A percentile compares a stretch with the other conserved stretches of the same genome.
These are phyloP conservation scores for Eulemur coronatus DNA, from an alignment of 2,797 vertebrate genomes.

Conservation along the genomic window DNA sequence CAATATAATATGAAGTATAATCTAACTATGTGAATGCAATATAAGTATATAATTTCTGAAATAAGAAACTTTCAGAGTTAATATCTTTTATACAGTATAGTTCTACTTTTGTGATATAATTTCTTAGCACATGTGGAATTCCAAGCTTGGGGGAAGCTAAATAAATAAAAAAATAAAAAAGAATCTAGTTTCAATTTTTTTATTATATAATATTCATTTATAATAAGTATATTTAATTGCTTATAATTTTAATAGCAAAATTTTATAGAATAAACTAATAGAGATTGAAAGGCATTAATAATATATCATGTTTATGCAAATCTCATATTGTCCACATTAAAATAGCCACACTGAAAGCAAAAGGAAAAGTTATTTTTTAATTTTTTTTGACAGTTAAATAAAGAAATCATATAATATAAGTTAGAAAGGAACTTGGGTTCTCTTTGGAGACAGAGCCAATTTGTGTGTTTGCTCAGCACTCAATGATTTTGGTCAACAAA, in stretches of 20 bases:
- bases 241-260: background rate
- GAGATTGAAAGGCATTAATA: background rate
- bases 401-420: background rate
- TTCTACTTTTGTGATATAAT: background rate
- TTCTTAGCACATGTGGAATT: background rate
- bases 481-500: slow-evolving; percentile 59
- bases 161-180: background rate
- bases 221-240: background rate
- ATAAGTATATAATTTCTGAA: background rate
- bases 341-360: background rate
- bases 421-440: background rate
- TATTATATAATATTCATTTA: background rate
- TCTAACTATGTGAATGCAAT: background rate
- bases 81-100: background rate
- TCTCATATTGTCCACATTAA: background rate
- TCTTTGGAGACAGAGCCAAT: background rate
- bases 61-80: background rate
- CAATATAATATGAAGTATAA: background rate
- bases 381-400: background rate
- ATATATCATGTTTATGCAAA: background rate
- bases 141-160: background rate
- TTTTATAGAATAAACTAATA: background rate
- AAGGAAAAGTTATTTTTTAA: background rate
- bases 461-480: slow-evolving; percentile 60
- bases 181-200: background rate